Conservation (phyloP, 2,113 vertebrate species). For the Callorhinus ursinus region DNA sequence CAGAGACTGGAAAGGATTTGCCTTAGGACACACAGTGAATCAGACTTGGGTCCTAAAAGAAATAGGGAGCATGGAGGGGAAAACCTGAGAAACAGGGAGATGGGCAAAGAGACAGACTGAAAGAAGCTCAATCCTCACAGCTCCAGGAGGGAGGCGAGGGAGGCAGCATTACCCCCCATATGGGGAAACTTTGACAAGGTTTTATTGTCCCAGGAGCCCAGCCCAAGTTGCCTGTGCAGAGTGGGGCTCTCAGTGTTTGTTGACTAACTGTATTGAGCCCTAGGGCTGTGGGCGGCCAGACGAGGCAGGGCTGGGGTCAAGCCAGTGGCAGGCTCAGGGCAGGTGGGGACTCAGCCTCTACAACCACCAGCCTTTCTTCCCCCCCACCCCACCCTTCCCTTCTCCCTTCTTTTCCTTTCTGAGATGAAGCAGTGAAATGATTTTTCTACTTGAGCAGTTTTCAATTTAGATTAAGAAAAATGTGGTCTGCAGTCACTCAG, state of each 20-base stretch:
- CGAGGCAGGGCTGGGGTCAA: not conserved
- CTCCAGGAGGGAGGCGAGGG: not conserved
- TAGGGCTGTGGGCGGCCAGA: accelerated
- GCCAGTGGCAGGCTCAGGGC: not conserved
- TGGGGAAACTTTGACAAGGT: not conserved
- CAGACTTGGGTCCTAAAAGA: not conserved
- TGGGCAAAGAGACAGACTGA: not conserved
- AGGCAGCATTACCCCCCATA: not conserved
- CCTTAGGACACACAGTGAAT: constrained; percentile 15
- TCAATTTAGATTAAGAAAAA: constrained; percentile 95
- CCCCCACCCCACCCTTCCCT: not conserved
- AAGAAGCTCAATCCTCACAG: not conserved
- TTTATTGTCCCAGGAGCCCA: not conserved
- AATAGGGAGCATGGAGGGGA: no score
- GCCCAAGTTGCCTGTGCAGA: not conserved
- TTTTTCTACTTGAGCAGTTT: constrained; percentile 94
- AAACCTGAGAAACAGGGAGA: not conserved
- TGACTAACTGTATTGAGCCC: not conserved
- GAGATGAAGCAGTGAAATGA: constrained; percentile 90
- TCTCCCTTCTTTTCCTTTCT: constrained; percentile 71
- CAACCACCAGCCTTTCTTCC: not conserved
- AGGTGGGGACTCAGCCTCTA: not conserved
- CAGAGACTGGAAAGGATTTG: constrained; percentile 26
- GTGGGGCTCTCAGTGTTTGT: not conserved
- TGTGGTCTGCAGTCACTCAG: constrained; percentile 87